Evolutionary conservation across 2,888 invertebrate species (phyloP).

Genomic region (Schizotus pectinicornis): DNA sequence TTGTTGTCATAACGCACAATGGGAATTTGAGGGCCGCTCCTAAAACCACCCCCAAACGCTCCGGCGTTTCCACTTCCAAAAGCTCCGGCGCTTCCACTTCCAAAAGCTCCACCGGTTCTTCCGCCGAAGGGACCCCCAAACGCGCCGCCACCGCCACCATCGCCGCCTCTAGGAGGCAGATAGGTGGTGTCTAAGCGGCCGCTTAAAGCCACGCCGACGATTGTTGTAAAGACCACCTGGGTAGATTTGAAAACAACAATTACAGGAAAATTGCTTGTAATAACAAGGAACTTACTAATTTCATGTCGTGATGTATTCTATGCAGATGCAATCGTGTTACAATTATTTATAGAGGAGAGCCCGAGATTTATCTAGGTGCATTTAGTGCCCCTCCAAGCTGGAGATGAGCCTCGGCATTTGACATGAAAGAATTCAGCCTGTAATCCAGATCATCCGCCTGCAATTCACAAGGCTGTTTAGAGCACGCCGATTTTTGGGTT

Average conservation of each 20-base stretch:
- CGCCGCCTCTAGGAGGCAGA: constrained; percentile 64
- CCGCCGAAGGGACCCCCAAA: constrained; percentile 37
- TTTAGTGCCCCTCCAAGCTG: constrained; percentile 33
- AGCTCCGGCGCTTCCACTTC: constrained; percentile 35
- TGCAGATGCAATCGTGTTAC: constrained; percentile 34
- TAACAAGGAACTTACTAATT: constrained; percentile 39
- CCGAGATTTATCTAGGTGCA: constrained; percentile 32
- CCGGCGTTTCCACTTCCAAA: constrained; percentile 29
- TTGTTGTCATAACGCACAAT: constrained; percentile 50
- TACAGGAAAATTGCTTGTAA: background rate
- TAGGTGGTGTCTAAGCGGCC: constrained; percentile 66
- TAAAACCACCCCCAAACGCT: constrained; percentile 23
- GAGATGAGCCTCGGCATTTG: constrained; percentile 33
- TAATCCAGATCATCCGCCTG: constrained; percentile 30
- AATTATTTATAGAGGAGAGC: constrained; percentile 39
- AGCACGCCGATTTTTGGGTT: constrained; percentile 22
- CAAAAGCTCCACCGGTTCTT: constrained; percentile 30
- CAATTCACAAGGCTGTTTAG: constrained; percentile 22
- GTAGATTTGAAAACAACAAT: constrained; percentile 7
- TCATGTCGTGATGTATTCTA: constrained; percentile 39
- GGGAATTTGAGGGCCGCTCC: constrained; percentile 48
- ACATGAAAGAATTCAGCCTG: constrained; percentile 26
- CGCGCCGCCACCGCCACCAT: constrained; percentile 47
- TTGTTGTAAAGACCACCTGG: constrained; percentile 58
- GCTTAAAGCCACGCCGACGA: constrained; percentile 56